Conservation (phyloP, 2,888 invertebrate species). For the Tetragonisca angustula region DNA sequence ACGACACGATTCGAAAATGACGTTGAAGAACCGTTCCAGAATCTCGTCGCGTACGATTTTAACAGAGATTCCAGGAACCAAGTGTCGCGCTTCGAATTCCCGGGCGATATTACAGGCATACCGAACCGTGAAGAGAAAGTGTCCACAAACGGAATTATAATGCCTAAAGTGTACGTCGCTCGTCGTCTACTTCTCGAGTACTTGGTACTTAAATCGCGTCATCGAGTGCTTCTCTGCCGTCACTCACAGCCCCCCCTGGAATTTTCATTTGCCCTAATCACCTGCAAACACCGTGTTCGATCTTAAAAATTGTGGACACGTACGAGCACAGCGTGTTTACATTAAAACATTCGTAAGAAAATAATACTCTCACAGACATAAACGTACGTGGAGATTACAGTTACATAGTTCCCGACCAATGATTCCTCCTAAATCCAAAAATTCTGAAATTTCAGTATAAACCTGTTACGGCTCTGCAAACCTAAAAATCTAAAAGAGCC, state of each 20-base stretch:
- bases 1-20: not conserved
- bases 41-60: conserved; percentile 49
- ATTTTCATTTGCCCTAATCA: conserved; percentile 40
- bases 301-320: not conserved
- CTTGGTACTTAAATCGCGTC: conserved; percentile 66
- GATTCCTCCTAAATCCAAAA: not conserved
- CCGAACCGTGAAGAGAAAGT: conserved; percentile 69
- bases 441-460: not conserved
- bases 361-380: not conserved
- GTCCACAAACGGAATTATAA: conserved; percentile 69
- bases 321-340: not conserved
- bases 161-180: conserved; percentile 57
- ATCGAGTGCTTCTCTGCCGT: conserved; percentile 63
- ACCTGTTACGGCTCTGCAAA: not conserved
- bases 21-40: not conserved
- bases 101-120: conserved; percentile 39
- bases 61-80: conserved; percentile 55
- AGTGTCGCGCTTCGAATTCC: conserved; percentile 45
- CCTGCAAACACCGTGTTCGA: conserved; percentile 16
- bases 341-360: not conserved
- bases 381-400: not conserved
- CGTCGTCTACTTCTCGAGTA: conserved; percentile 56
- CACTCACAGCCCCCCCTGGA: conserved; percentile 40
- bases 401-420: not conserved
- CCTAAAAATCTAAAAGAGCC: not conserved